Percentiles rank a stretch among this genome's conserved stretches.
These are phyloP conservation scores for Procambarus virginalis DNA, from an alignment of 1,140 invertebrate species.

Conservation along the genomic window DNA sequence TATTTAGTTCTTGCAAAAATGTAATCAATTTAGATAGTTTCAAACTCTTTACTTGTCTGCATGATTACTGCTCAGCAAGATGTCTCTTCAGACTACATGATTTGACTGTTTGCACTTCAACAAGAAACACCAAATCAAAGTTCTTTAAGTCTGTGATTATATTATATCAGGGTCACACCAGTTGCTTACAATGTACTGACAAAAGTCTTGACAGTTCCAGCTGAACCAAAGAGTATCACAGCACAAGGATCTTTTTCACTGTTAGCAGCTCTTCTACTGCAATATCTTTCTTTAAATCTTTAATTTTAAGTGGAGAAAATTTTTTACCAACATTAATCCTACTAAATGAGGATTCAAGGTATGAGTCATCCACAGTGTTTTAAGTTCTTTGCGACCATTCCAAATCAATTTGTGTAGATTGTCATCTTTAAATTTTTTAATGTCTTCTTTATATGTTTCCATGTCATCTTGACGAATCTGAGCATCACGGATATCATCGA, in stretches of 20 bases:
- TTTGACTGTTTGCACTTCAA: slow-evolving; percentile 6
- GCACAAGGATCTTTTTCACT: neutral
- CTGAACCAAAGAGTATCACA: slow-evolving; percentile 6
- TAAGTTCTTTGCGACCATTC: slow-evolving; percentile 12
- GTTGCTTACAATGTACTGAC: slow-evolving; percentile 7
- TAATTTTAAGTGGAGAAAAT: slow-evolving; percentile 45
- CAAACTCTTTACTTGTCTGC: neutral
- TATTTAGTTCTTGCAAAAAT: neutral
- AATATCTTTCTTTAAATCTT: neutral
- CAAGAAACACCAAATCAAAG: slow-evolving; percentile 23
- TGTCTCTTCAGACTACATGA: neutral
- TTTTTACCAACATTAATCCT: slow-evolving; percentile 28
- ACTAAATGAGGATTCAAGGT: neutral
- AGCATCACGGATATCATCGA: slow-evolving; percentile 6
- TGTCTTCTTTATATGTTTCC: neutral
- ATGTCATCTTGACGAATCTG: neutral
- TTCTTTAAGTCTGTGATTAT: neutral
- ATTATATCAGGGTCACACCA: neutral
- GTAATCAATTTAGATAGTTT: neutral
- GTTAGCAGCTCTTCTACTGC: neutral
- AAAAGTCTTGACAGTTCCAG: slow-evolving; percentile 44
- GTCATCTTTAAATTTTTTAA: neutral
- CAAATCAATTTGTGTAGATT: neutral
- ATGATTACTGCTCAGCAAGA: neutral
- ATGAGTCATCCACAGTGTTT: neutral